Conservation (phyloP, 2,888 invertebrate genomes). For the Macrophya alboannulata region DNA sequence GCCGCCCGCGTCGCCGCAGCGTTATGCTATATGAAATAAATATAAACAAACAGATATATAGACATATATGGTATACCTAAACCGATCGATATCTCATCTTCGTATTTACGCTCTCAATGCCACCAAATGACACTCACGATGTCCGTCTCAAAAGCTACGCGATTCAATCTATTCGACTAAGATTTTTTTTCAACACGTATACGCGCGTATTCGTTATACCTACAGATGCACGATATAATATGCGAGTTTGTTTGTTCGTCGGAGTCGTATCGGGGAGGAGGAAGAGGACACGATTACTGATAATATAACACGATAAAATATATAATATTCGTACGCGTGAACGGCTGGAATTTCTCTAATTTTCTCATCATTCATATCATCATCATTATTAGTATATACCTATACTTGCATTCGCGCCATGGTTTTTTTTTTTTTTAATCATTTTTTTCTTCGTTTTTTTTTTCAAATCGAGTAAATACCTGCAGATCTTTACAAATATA, state of each 20-base stretch:
- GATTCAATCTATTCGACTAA: not conserved
- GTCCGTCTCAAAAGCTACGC: not conserved
- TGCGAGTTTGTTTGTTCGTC: not conserved
- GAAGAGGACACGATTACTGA: not conserved
- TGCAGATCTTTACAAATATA: not conserved
- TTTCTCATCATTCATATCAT: not conserved
- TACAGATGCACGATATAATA: too few species aligned
- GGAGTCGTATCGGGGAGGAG: not conserved
- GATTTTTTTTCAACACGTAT: not conserved
- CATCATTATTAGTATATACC: too few species aligned
- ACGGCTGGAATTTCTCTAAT: not conserved
- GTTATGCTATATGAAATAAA: too few species aligned
- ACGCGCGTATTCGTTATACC: too few species aligned
- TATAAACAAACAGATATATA: slow-evolving; percentile 26
- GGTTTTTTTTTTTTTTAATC: not conserved
- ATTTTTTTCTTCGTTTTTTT: not conserved
- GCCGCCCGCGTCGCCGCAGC: too few species aligned
- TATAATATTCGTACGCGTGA: not conserved
- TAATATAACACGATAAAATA: not conserved
- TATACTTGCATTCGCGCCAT: not conserved
- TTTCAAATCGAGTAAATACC: not conserved
- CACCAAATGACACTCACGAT: not conserved
- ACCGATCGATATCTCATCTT: slow-evolving; percentile 7
- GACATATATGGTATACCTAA: not conserved
- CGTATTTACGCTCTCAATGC: slow-evolving; percentile 10